Conservation (phyloP, 2,888 invertebrate genomes). For the Macrophya alboannulata region DNA sequence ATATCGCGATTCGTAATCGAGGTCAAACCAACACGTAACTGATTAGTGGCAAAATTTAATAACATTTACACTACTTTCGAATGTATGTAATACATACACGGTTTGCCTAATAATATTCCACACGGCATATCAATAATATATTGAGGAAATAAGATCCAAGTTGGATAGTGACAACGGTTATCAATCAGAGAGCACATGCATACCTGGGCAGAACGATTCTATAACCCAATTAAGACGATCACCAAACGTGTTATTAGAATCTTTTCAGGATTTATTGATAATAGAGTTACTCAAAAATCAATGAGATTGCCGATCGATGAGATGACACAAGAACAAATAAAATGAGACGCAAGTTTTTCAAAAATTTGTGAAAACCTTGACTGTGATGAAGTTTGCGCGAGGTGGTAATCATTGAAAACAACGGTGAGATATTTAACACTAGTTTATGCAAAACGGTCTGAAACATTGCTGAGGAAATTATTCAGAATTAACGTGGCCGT, state of each 20-base stretch:
- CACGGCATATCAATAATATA: not conserved
- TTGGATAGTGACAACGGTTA: not conserved
- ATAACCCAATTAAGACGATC: not conserved
- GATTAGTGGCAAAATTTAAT: slow-evolving; percentile 26
- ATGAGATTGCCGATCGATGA: not conserved
- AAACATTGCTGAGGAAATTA: slow-evolving; percentile 25
- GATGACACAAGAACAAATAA: not conserved
- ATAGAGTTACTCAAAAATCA: not conserved
- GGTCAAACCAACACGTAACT: slow-evolving; percentile 35
- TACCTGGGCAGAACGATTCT: not conserved
- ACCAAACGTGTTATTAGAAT: not conserved
- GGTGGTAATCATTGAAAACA: not conserved
- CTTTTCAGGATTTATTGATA: not conserved
- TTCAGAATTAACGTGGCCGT: slow-evolving; percentile 24
- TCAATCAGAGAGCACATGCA: not conserved
- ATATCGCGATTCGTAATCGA: not conserved
- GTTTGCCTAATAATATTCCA: not conserved
- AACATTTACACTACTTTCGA: slow-evolving; percentile 6
- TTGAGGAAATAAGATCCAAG: not conserved
- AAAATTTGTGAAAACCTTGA: not conserved
- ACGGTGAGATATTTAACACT: not conserved
- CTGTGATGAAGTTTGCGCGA: not conserved
- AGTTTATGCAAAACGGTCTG: slow-evolving; percentile 43
- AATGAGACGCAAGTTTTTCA: not conserved
- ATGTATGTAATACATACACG: not conserved